These are phyloP conservation scores for Notechis scutatus DNA, from an alignment of 2,113 vertebrate genomes.

Conservation along the genomic window DNA sequence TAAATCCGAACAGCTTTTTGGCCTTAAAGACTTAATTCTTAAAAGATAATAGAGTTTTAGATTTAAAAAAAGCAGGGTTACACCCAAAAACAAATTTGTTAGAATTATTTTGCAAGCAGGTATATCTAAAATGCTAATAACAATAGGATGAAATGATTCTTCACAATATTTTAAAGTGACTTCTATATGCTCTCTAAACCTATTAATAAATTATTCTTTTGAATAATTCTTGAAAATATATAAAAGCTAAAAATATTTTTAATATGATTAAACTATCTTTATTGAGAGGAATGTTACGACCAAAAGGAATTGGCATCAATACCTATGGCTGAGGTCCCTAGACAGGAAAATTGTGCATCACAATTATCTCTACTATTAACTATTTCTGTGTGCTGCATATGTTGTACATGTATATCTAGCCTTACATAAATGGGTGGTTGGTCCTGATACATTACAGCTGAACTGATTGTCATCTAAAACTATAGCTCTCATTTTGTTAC, in stretches of 20 bases:
- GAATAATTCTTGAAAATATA: background rate
- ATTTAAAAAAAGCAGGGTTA: background rate
- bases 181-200: background rate
- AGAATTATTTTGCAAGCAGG: background rate
- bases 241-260: background rate
- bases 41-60: background rate
- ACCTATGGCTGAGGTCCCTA: background rate
- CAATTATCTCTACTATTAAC: background rate
- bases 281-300: too few relatives aligned
- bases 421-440: background rate
- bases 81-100: background rate
- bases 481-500: background rate
- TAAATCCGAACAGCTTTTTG: background rate
- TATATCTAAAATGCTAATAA: background rate
- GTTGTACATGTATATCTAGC: background rate
- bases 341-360: background rate
- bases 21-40: background rate
- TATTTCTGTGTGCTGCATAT: background rate
- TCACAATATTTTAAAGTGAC: background rate
- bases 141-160: background rate
- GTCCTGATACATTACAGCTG: background rate
- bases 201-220: background rate
- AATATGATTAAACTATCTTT: background rate
- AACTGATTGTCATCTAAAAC: background rate
- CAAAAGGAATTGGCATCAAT: background rate